Evolutionary conservation across 1,140 invertebrate genomes (phyloP).

Genomic region (Aphidius gifuensis): DNA sequence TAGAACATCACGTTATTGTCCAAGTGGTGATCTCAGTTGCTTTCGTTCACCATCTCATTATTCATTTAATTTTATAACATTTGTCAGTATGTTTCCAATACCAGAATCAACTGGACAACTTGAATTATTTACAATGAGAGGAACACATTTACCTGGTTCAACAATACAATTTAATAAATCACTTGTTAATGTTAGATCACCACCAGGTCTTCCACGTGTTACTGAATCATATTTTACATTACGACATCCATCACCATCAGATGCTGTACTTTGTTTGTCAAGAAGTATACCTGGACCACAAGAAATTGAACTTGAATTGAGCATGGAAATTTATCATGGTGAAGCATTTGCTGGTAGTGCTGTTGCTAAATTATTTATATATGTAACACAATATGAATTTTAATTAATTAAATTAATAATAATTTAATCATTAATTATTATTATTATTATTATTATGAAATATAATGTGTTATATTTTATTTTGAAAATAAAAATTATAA

Average conservation of each 20-base stretch:
- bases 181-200: slow-evolving; percentile 63
- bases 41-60: slow-evolving; percentile 74
- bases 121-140: slow-evolving; percentile 84
- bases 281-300: slow-evolving; percentile 78
- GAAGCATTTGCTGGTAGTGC: slow-evolving; percentile 72
- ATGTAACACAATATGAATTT: slow-evolving; percentile 81
- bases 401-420: slow-evolving; percentile 42
- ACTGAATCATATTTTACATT: slow-evolving; percentile 68
- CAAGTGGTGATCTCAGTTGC: slow-evolving; percentile 67
- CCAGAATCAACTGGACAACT: slow-evolving; percentile 61
- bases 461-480: no score
- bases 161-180: slow-evolving; percentile 74
- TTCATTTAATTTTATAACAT: slow-evolving; percentile 88
- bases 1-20: slow-evolving; percentile 65
- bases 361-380: slow-evolving; percentile 79
- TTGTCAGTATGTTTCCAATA: slow-evolving; percentile 79
- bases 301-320: slow-evolving; percentile 81
- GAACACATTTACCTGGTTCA: slow-evolving; percentile 66
- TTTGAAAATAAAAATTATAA: no score
- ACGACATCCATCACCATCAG: slow-evolving; percentile 56
- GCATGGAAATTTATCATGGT: slow-evolving; percentile 77
- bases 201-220: slow-evolving; percentile 60
- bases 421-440: no score
- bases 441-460: no score
- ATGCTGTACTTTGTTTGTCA: slow-evolving; percentile 72